These are phyloP conservation scores for Peromyscus californicus DNA, from an alignment of 2,113 vertebrate genomes.

Conservation along the genomic window DNA sequence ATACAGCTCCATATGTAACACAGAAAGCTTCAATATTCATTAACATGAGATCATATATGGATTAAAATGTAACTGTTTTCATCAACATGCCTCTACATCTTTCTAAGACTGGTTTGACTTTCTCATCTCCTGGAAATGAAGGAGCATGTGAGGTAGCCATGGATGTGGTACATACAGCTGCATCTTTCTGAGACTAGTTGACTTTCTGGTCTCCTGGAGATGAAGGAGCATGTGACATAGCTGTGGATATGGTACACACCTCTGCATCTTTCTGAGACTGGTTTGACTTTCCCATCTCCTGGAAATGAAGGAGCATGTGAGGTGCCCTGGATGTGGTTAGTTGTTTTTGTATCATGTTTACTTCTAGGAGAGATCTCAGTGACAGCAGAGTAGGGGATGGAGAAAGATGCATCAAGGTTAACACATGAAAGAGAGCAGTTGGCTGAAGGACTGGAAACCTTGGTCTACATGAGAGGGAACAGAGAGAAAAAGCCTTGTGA, in stretches of 20 bases:
- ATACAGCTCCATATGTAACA: neutral
- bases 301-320: conserved; percentile 23
- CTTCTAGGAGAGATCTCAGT: neutral
- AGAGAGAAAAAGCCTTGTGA: neutral
- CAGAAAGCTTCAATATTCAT: neutral
- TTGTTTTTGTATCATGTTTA: neutral
- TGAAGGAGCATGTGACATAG: conserved; percentile 9
- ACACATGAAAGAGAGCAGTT: neutral
- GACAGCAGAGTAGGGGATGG: neutral
- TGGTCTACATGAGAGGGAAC: neutral
- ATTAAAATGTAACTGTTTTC: conserved; percentile 36
- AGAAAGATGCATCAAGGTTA: neutral
- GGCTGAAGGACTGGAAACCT: neutral
- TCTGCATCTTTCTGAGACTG: too few species aligned
- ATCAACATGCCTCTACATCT: neutral
- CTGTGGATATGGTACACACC: conserved; percentile 47
- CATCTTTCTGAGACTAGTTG: too few species aligned
- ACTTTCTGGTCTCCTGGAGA: neutral
- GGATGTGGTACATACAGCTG: too few species aligned
- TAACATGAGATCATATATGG: conserved; percentile 32
- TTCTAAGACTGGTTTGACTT: neutral
- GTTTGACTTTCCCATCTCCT: neutral
- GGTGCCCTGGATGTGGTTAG: conserved; percentile 64
- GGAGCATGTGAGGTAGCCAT: conserved; percentile 7
- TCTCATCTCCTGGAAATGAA: neutral